A percentile compares a stretch with the other conserved stretches of the same genome.
Evolutionary conservation across 1,140 invertebrate species (phyloP).

Genomic region (Pogonomyrmex barbatus): DNA sequence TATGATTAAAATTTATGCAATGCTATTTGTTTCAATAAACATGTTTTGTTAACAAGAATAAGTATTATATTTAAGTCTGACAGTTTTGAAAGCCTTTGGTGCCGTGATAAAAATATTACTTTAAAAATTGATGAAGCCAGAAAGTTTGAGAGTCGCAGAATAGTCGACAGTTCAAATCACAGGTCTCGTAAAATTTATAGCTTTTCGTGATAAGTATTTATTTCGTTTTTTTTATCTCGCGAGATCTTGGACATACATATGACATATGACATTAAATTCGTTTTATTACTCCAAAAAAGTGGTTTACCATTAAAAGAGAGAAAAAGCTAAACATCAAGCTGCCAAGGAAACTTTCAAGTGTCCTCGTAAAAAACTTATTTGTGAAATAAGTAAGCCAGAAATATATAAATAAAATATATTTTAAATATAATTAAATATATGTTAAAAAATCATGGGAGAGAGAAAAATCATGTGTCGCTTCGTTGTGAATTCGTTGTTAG

Average conservation of each 20-base stretch:
- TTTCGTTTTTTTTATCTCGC: conserved; percentile 4
- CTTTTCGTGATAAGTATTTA: conserved; percentile 1
- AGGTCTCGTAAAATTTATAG: conserved; percentile 33
- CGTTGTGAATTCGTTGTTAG: background rate
- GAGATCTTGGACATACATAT: conserved; percentile 16
- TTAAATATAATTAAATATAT: background rate
- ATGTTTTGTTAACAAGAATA: background rate
- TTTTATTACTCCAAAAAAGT: conserved; percentile 31
- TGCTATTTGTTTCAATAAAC: background rate
- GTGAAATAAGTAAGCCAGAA: background rate
- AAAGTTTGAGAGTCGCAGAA: background rate
- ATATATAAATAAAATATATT: no score
- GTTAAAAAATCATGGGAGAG: no score
- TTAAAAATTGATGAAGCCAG: background rate
- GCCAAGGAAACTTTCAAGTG: background rate
- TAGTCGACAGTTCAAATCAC: background rate
- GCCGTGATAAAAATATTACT: background rate
- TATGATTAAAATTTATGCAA: background rate
- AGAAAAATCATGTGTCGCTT: background rate
- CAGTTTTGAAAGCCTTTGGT: background rate
- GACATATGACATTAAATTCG: conserved; percentile 14
- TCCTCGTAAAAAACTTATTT: background rate
- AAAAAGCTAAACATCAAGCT: background rate
- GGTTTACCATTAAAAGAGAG: background rate
- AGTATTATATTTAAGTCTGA: background rate